phyloP scores from a whole-genome alignment of 1,140 invertebrate genomes.

The Listronotus bonariensis region DNA sequence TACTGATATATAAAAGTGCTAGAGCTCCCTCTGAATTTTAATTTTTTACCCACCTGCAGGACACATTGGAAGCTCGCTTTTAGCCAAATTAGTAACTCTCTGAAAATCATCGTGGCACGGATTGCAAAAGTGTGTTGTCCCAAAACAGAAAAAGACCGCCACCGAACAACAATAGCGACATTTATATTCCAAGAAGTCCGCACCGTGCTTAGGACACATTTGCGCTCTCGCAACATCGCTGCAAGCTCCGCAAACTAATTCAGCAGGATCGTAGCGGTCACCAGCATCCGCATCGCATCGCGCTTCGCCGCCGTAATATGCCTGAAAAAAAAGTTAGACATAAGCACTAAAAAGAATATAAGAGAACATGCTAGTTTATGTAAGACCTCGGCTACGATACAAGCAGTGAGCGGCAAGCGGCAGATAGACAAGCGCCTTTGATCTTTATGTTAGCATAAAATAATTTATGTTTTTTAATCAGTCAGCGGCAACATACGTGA shows the following conservation, averaged over 20 bases:
- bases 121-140: conserved; percentile 98
- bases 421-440: too few species aligned
- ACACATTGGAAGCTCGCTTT: conserved; percentile 85
- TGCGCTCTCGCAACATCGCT: conserved; percentile 92
- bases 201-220: conserved; percentile 96
- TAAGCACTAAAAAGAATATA: too few species aligned
- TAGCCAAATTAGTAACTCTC: conserved; percentile 89
- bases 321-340: conserved; percentile 60
- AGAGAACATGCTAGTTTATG: too few species aligned
- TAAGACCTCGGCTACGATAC: too few species aligned
- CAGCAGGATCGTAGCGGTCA: conserved; percentile 87
- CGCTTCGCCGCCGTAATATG: conserved; percentile 97
- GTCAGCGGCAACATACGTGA: too few species aligned
- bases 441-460: too few species aligned
- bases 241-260: conserved; percentile 95
- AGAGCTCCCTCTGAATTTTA: too few species aligned
- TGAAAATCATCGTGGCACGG: conserved; percentile 99
- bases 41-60: conserved; percentile 77
- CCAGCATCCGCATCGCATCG: conserved; percentile 89
- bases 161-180: conserved; percentile 99
- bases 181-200: conserved; percentile 98
- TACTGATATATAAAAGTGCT: too few species aligned
- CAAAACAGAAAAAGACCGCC: conserved; percentile 99
- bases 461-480: too few species aligned
- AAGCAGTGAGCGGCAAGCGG: too few species aligned